Evolutionary conservation across 2,113 vertebrate genomes (phyloP).

Genomic region (Arvicanthis niloticus): DNA sequence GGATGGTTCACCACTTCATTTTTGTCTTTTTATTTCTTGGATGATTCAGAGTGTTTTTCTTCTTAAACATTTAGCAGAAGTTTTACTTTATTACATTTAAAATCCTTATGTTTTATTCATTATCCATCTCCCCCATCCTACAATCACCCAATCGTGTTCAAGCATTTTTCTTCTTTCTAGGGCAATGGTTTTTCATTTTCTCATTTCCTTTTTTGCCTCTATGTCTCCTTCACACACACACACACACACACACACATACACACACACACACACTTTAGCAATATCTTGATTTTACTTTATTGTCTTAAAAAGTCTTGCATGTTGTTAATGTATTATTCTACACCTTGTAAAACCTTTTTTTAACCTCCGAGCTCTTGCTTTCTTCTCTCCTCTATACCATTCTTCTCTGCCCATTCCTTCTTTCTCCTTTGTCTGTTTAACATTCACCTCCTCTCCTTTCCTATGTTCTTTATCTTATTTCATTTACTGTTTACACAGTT

Average conservation of each 20-base stretch:
- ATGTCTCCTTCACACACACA: background rate
- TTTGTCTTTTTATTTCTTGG: background rate
- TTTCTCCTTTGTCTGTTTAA: background rate
- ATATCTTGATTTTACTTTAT: background rate
- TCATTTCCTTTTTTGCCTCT: background rate
- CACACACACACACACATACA: background rate
- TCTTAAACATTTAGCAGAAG: background rate
- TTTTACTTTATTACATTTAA: background rate
- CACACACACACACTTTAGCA: background rate
- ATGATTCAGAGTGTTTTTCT: background rate
- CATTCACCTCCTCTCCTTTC: background rate
- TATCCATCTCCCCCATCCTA: background rate
- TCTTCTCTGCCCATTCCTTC: background rate
- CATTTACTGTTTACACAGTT: background rate
- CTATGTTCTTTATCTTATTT: background rate
- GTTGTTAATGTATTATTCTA: background rate
- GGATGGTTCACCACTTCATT: background rate
- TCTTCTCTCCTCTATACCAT: background rate
- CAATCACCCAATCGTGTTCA: background rate
- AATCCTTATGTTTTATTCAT: background rate
- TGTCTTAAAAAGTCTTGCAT: background rate
- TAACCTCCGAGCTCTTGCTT: background rate
- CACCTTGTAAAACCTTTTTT: background rate
- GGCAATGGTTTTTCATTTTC: background rate
- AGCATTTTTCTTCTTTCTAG: background rate